Base-by-base conservation (phyloP, 2,797 vertebrate genomes). In the Falco columbarius region DNA sequence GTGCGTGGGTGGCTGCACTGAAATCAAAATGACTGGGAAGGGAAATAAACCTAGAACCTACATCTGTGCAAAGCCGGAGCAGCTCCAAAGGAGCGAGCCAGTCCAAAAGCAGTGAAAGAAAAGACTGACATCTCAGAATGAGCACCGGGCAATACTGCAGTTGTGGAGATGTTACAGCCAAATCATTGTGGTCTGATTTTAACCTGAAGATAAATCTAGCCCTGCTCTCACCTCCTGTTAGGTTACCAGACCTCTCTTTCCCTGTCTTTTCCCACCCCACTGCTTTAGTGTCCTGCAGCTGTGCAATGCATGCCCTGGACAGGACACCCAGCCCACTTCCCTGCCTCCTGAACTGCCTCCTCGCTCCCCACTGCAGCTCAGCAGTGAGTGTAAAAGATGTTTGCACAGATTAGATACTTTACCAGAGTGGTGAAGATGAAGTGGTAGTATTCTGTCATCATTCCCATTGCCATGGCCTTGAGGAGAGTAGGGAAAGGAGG, bases 361-460 rank as follows among this genome's bases (percentile, higher is more conserved):
- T 79, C 22, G 0, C 29, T 13, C 23, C 3, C 72, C 52, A 4
- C 7, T 4, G 56, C 3, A 0, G 12, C 56, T 44, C 70, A 10
- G 6, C 54, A 10, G 59, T 0, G 23, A 38, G 47, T 2, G 77
- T 27, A 5, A 36, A 29, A 26, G 34, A 23, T 4, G 44, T 47
- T 16, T n/a, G 44, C 67, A 27, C 6, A 29, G 29, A 7, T 32
- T 5, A 46, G 93, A 85, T 98, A 98, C 98, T 56, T 99, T 99
- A 99, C 99, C 99, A 99, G 98, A 84, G 99, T 99, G 95, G 99
- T 99, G 98, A 99, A 99, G 98, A 99, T 99, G 98, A 99, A 99
- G 99, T 99, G 99, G 98, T 99, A 99, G 97, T 99, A 99, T 93
- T 99, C 99, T 4, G 99, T 99, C 99, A 99, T 99, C 99, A 99